Base-by-base conservation (phyloP, 2,888 invertebrate genomes). In the Megamerina dolium region DNA sequence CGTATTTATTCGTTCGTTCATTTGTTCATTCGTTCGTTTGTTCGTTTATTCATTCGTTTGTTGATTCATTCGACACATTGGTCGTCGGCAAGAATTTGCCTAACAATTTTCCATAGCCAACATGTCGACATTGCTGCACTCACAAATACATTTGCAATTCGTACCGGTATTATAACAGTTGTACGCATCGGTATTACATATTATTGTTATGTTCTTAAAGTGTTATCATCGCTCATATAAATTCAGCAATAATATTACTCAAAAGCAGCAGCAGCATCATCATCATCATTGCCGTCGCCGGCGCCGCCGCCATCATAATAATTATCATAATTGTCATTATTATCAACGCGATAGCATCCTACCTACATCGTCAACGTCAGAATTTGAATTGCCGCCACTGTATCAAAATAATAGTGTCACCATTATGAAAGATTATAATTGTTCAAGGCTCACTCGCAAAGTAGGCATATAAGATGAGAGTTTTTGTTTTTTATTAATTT, bases 401-500 rank as follows among this genome's bases (percentile, higher is more conserved):
- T 30, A 29, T 12, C 35, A 17, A 17, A 30, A 18, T 12, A n/a
- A n/a, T n/a, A n/a, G n/a, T n/a, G n/a, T n/a, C n/a, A 29, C 29
- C 30, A 16, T 21, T 13, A 38, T 38, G 31, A 38, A 38, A 31
- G 31, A 38, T 14, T 20, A 38, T 20, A 41, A 26, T 27, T 19
- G 32, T 36, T 13, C 39, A 32, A 42, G 42, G 39, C 31, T 35
- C 20, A 12, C 10, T 39, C 43, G 42, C 39, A 46, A 46, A 46
- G 46, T 46, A 46, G 21, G 46, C 42, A 42, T n/a, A n/a, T n/a
- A n/a, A n/a, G n/a, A n/a, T n/a, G n/a, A n/a, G n/a, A n/a, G n/a
- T n/a, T n/a, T n/a, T n/a, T n/a, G n/a, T n/a, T n/a, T n/a, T n/a
- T n/a, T n/a, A n/a, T n/a, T n/a, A 37, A 12, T 14, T 8, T 9